Evolutionary conservation across 2,888 invertebrate species (phyloP).

Genomic region (Rhaphigaster nebulosa): DNA sequence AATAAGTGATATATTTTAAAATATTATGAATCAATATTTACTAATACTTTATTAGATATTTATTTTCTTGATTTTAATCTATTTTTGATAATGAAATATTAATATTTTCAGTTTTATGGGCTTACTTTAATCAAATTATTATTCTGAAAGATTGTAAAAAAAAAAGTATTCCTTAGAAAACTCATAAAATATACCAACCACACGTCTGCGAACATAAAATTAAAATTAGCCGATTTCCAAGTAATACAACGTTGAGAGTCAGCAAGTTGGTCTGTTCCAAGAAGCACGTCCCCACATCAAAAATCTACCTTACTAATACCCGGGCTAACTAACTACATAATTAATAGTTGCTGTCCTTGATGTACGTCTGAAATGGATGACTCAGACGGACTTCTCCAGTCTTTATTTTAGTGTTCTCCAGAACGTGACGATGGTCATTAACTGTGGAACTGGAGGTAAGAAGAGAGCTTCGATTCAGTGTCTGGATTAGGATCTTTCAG

Average conservation of each 20-base stretch:
- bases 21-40: too few relatives aligned
- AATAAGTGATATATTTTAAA: too few relatives aligned
- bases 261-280: not conserved
- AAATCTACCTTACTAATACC: conserved; percentile 10
- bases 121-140: too few relatives aligned
- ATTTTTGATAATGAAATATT: too few relatives aligned
- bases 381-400: not conserved
- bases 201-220: not conserved
- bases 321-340: not conserved
- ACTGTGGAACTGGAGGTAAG: not conserved
- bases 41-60: too few relatives aligned
- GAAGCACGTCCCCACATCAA: not conserved
- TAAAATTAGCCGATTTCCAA: not conserved
- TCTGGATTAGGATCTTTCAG: not conserved
- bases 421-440: not conserved
- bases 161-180: too few relatives aligned
- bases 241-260: not conserved
- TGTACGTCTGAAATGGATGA: not conserved
- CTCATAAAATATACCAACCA: not conserved
- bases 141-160: too few relatives aligned
- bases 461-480: not conserved
- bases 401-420: not conserved
- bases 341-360: conserved; percentile 16
- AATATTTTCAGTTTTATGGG: too few relatives aligned
- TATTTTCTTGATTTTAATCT: too few relatives aligned